Evolutionary conservation across 2,113 vertebrate genomes (phyloP), one percentile per base, ranked within the genome.

Genomic region (Pseudopipra pipra): DNA sequence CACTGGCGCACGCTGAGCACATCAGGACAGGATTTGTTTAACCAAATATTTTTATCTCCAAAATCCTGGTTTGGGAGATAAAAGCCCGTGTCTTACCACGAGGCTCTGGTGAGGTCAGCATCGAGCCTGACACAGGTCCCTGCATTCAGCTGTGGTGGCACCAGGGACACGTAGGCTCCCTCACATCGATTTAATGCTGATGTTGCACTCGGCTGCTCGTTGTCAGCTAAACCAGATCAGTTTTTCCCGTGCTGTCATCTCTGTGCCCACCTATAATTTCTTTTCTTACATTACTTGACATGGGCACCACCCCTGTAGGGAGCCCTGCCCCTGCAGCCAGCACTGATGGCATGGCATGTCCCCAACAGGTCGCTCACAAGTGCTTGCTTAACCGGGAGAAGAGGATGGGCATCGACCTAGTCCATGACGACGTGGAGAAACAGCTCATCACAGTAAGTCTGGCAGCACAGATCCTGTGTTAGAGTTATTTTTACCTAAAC

Each of bases 321-420:
- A 71, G 2, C 19, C 21, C 54, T 72, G 67, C 5, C 52, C 43
- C 46, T 67, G 52, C n/a, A 41, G 44, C n/a, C n/a, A 46, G 55
- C 20, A 5, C n/a, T 70, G 73, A 91, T 52, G 39, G 25, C 87
- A 35, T 31, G 0, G 2, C 15, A 0, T 51, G 63, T 95, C 63
- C 82, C 65, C 67, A 19, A 95, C 93, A 99, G 99, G 98, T 99
- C 9, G 96, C 99, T 82, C 98, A 98, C 95, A 99, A 99, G 97
- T 99, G 99, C 95, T 95, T 99, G 55, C 99, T 99, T 96, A 98
- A 99, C 80, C 97, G 99, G 87, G 99, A 99, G 98, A 99, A 99
- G 97, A 98, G 99, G 91, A 99, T 99, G 98, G 98, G 98, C 67
- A 99, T 99, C 0, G 99, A 99, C 93, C 97, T 99, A 41, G 99